Evolutionary conservation across 2,888 invertebrate species (phyloP).

Genomic region (Xylocampa areola): DNA sequence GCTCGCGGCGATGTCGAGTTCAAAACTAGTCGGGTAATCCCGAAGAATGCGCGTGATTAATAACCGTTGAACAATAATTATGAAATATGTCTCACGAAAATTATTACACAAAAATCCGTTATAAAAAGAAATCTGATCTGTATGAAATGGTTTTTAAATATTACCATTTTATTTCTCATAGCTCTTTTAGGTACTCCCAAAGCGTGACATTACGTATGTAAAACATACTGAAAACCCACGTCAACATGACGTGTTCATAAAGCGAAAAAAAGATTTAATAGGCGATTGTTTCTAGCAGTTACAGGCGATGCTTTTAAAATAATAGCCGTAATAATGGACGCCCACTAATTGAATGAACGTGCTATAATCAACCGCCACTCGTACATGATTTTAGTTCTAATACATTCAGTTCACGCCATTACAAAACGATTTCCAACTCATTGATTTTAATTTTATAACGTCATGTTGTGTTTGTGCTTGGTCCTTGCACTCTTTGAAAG

Average conservation of each 20-base stretch:
- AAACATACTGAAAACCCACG: constrained; percentile 21
- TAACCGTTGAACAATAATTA: too few species aligned
- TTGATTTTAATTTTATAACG: constrained; percentile 58
- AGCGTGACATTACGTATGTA: constrained; percentile 22
- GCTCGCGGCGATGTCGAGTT: too few species aligned
- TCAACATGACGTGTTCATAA: constrained; percentile 27
- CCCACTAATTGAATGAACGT: constrained; percentile 73
- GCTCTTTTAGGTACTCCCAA: background rate
- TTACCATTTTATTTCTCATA: background rate
- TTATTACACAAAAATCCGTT: too few species aligned
- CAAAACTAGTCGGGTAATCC: too few species aligned
- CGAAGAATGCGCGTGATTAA: too few species aligned
- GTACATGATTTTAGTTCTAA: constrained; percentile 74
- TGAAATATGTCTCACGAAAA: too few species aligned
- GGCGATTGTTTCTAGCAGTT: constrained; percentile 33
- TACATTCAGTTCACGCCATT: constrained; percentile 70
- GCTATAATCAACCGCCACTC: constrained; percentile 70
- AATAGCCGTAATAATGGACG: constrained; percentile 65
- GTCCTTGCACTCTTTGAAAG: constrained; percentile 16
- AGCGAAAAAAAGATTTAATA: constrained; percentile 28
- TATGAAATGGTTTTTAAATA: background rate
- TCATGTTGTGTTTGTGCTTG: constrained; percentile 11
- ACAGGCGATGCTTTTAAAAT: constrained; percentile 63
- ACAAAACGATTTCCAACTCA: constrained; percentile 62
- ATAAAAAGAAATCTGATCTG: too few species aligned